A percentile compares a stretch with the other conserved stretches of the same genome.
Evolutionary conservation across 2,888 invertebrate genomes (phyloP).

Genomic region (Lasioglossum malachurum): DNA sequence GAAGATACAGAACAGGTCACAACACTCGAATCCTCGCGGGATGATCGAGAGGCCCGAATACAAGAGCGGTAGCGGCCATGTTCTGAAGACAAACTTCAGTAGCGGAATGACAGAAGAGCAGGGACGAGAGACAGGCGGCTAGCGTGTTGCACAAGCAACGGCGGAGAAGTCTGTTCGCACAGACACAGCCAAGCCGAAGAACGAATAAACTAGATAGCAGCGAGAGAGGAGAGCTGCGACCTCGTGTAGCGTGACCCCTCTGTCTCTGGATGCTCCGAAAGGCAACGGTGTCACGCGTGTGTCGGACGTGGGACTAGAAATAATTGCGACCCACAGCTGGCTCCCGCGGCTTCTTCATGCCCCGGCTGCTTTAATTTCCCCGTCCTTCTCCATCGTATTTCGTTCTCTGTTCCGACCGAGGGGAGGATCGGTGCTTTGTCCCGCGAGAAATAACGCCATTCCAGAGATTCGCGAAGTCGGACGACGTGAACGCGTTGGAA

Average conservation of each 20-base stretch:
- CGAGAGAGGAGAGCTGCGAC: slow-evolving; percentile 20
- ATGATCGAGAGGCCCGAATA: background rate
- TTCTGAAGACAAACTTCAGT: slow-evolving; percentile 43
- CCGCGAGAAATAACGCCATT: background rate
- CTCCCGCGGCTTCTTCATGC: slow-evolving; percentile 35
- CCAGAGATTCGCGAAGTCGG: background rate
- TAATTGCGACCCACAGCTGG: slow-evolving; percentile 56
- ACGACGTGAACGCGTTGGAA: background rate
- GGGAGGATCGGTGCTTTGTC: background rate
- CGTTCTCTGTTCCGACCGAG: slow-evolving; percentile 16
- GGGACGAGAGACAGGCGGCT: slow-evolving; percentile 7
- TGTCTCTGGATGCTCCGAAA: background rate
- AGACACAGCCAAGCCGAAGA: slow-evolving; percentile 38
- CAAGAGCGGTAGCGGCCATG: slow-evolving; percentile 16
- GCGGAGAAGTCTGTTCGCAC: slow-evolving; percentile 2
- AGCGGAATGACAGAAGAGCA: slow-evolving; percentile 34
- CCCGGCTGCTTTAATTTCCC: slow-evolving; percentile 42
- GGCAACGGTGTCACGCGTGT: slow-evolving; percentile 44
- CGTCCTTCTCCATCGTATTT: slow-evolving; percentile 12
- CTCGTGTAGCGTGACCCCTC: slow-evolving; percentile 38
- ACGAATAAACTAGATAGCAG: slow-evolving; percentile 49
- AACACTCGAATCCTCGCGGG: background rate
- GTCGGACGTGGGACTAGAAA: slow-evolving; percentile 53
- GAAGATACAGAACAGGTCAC: background rate
- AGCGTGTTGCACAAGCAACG: background rate